A percentile compares a stretch with the other conserved stretches of the same genome.
Conservation (phyloP, 2,113 vertebrate genomes). For the Melanerpes formicivorus region DNA sequence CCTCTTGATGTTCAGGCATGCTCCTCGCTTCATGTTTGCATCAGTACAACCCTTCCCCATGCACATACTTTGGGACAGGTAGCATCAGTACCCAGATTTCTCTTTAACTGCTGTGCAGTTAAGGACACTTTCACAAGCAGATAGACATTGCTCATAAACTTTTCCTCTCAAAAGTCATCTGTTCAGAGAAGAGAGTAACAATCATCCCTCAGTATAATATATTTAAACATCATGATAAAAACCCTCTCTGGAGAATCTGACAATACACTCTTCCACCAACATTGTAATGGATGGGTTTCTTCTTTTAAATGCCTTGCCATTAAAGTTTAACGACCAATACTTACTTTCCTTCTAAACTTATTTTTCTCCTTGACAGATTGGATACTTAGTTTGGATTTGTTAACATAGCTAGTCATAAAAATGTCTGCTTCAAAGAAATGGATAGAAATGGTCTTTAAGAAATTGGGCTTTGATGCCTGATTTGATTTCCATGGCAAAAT, state of each 20-base stretch:
- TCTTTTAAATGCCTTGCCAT: slow-evolving; percentile 27
- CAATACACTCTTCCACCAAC: neutral
- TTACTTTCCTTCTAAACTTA: slow-evolving; percentile 41
- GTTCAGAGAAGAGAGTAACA: slow-evolving; percentile 9
- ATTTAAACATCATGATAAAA: slow-evolving; percentile 47
- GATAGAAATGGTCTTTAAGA: slow-evolving; percentile 42
- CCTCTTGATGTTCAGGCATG: neutral
- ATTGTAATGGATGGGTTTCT: slow-evolving; percentile 24
- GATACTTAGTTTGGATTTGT: slow-evolving; percentile 53
- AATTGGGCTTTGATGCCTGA: slow-evolving; percentile 57
- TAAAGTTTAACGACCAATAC: slow-evolving; percentile 55
- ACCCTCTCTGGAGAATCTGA: neutral
- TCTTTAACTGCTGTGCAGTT: neutral
- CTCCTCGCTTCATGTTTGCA: neutral
- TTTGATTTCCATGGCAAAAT: slow-evolving; percentile 53
- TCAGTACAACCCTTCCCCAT: neutral
- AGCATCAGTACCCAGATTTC: neutral
- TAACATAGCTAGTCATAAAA: slow-evolving; percentile 37
- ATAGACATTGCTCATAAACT: neutral
- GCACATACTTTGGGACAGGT: neutral
- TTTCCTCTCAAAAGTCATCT: slow-evolving; percentile 32
- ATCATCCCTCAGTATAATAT: neutral
- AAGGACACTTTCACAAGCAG: neutral
- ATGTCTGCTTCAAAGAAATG: slow-evolving; percentile 56
- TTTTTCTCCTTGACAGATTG: slow-evolving; percentile 58